A percentile compares a stretch with the other conserved stretches of the same genome.
phyloP scores from a whole-genome alignment of 2,113 vertebrate species.

The Petromus typicus region DNA sequence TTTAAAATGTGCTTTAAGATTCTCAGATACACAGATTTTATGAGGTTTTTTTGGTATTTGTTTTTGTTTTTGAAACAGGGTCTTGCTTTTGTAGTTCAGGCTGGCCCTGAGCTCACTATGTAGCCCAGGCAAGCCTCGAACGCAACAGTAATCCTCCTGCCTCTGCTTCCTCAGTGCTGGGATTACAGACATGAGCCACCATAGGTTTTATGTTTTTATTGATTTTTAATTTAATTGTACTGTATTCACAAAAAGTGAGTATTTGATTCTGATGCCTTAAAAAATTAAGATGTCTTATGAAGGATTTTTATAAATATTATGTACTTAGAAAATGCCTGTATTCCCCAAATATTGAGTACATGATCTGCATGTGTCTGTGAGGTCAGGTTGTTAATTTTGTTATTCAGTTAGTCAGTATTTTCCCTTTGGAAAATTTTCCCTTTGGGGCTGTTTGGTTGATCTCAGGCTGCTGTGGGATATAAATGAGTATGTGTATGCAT shows the following conservation, averaged over 20 bases:
- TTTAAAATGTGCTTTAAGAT: conserved; percentile 9
- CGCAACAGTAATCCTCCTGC: too few species aligned
- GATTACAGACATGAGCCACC: too few species aligned
- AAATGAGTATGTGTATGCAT: not conserved
- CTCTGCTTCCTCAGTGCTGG: too few species aligned
- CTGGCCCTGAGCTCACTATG: too few species aligned
- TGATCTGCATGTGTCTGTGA: not conserved
- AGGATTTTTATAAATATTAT: conserved; percentile 15
- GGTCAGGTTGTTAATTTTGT: not conserved
- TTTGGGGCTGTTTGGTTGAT: not conserved
- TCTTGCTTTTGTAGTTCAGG: too few species aligned
- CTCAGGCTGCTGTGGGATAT: not conserved
- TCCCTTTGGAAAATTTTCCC: too few species aligned
- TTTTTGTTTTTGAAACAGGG: too few species aligned
- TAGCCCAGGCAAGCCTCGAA: too few species aligned
- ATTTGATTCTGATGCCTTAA: not conserved
- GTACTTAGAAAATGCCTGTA: not conserved
- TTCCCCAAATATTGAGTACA: not conserved
- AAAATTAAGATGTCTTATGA: conserved; percentile 3
- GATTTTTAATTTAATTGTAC: conserved; percentile 1
- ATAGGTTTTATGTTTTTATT: not conserved
- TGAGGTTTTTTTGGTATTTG: too few species aligned
- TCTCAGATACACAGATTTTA: not conserved
- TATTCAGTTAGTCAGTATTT: not conserved
- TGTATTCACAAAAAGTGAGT: not conserved